phyloP scores from a whole-genome alignment of 1,140 invertebrate genomes.

The Notospermus geniculatus region DNA sequence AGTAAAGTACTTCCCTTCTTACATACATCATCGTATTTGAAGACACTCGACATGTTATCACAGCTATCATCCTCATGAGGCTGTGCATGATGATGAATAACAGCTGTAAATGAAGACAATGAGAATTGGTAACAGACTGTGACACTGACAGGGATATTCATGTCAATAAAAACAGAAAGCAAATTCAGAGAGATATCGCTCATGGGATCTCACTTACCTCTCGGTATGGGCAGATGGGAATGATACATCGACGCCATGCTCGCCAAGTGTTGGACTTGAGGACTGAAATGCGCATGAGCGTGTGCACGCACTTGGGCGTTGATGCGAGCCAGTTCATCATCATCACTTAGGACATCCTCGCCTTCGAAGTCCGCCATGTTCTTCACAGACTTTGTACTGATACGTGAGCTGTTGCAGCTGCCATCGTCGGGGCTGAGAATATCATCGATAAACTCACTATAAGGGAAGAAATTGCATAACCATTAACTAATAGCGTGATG shows the following conservation, averaged over 20 bases:
- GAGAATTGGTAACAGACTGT: too few species aligned
- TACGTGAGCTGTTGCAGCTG: slow-evolving; percentile 70
- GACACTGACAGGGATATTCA: too few species aligned
- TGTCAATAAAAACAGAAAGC: too few species aligned
- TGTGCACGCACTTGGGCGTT: neutral
- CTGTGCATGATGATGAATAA: slow-evolving; percentile 3
- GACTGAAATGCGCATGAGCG: slow-evolving; percentile 40
- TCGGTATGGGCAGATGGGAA: slow-evolving; percentile 42
- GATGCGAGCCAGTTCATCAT: slow-evolving; percentile 78
- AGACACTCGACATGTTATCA: slow-evolving; percentile 26
- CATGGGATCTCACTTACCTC: slow-evolving; percentile 30
- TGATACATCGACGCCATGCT: slow-evolving; percentile 53
- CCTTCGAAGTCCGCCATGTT: slow-evolving; percentile 94
- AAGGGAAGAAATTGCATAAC: slow-evolving; percentile 11
- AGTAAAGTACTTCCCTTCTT: slow-evolving; percentile 83
- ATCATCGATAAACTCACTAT: slow-evolving; percentile 60
- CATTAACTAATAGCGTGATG: neutral
- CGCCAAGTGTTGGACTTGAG: slow-evolving; percentile 50
- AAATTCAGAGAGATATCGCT: too few species aligned
- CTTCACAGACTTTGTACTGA: slow-evolving; percentile 91
- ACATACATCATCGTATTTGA: slow-evolving; percentile 50
- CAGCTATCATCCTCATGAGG: neutral
- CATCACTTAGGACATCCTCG: slow-evolving; percentile 74
- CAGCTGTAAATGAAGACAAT: neutral
- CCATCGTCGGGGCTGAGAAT: slow-evolving; percentile 61